Percentiles rank a stretch among this genome's conserved stretches.
These are phyloP conservation scores for Tiaroga cobitis DNA, from an alignment of 2,797 vertebrate genomes.

Conservation along the genomic window DNA sequence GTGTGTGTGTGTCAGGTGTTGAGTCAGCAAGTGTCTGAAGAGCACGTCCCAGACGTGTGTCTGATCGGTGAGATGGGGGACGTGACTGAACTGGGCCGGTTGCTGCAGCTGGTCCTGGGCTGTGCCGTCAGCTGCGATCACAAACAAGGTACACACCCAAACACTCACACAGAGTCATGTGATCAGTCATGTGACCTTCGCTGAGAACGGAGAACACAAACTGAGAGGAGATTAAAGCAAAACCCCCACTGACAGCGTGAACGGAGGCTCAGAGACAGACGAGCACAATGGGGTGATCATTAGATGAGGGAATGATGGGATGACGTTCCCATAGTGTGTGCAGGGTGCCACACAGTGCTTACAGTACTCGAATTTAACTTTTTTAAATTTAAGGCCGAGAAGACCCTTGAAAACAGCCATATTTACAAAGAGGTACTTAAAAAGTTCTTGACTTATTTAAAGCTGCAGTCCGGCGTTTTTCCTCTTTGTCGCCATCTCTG, in stretches of 20 bases:
- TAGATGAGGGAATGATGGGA: neutral
- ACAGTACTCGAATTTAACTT: too few relatives aligned
- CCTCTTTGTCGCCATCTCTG: too few relatives aligned
- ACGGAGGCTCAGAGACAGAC: neutral
- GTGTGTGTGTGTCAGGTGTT: conserved; percentile 74
- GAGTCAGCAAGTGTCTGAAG: conserved; percentile 80
- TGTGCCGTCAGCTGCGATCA: conserved; percentile 92
- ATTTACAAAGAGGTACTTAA: too few relatives aligned
- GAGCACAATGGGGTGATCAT: neutral
- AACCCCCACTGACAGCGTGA: neutral
- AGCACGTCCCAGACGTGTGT: conserved; percentile 84
- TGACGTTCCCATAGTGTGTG: neutral
- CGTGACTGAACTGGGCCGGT: conserved; percentile 83
- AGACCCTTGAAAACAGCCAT: too few relatives aligned
- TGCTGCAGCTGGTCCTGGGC: conserved; percentile 88
- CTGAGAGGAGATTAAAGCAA: neutral
- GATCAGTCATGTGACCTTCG: neutral
- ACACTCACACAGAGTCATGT: neutral
- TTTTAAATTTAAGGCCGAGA: too few relatives aligned
- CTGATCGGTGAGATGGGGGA: conserved; percentile 87
- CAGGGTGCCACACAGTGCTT: too few relatives aligned
- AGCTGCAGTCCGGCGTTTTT: too few relatives aligned
- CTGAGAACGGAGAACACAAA: neutral
- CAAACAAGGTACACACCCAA: conserved; percentile 82
- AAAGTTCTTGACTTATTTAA: too few relatives aligned